Percentiles rank a stretch among this genome's conserved stretches.
These are phyloP conservation scores for Athalia cordata DNA, from an alignment of 2,888 invertebrate species.

Conservation along the genomic window DNA sequence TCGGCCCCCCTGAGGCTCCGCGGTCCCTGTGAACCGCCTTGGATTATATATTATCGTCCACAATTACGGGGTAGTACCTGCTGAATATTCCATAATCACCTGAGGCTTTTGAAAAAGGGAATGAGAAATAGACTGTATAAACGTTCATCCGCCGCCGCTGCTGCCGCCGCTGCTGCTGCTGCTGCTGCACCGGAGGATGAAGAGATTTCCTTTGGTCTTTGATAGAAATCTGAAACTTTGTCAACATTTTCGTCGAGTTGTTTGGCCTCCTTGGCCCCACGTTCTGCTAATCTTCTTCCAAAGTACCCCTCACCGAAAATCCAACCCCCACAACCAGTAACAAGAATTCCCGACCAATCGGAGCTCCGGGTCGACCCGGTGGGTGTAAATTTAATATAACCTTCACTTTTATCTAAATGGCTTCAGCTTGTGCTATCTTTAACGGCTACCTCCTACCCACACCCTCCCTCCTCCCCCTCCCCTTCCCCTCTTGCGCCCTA, in stretches of 20 bases:
- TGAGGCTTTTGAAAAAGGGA: no score
- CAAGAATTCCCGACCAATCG: conserved; percentile 34
- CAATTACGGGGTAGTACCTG: no score
- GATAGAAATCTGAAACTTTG: conserved; percentile 34
- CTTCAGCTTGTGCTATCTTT: conserved; percentile 52
- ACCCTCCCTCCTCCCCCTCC: not conserved
- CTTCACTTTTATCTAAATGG: conserved; percentile 67
- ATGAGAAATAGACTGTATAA: not conserved
- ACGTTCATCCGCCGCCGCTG: not conserved
- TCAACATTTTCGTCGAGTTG: conserved; percentile 44
- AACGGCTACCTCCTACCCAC: conserved; percentile 12
- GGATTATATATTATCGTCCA: no score
- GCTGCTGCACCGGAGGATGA: not conserved
- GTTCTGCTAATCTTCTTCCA: conserved; percentile 39
- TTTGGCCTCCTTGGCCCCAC: conserved; percentile 40
- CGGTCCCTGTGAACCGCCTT: no score
- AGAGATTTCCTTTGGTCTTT: conserved; percentile 16
- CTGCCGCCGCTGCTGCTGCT: not conserved
- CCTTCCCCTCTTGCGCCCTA: not conserved
- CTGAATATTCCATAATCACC: no score
- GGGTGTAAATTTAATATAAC: conserved; percentile 67
- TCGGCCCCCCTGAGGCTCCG: no score
- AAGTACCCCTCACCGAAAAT: not conserved
- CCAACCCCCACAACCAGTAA: conserved; percentile 3
- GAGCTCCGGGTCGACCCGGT: conserved; percentile 38